Evolutionary conservation across 2,113 vertebrate species (phyloP).

Genomic region (Crotalus helleri): DNA sequence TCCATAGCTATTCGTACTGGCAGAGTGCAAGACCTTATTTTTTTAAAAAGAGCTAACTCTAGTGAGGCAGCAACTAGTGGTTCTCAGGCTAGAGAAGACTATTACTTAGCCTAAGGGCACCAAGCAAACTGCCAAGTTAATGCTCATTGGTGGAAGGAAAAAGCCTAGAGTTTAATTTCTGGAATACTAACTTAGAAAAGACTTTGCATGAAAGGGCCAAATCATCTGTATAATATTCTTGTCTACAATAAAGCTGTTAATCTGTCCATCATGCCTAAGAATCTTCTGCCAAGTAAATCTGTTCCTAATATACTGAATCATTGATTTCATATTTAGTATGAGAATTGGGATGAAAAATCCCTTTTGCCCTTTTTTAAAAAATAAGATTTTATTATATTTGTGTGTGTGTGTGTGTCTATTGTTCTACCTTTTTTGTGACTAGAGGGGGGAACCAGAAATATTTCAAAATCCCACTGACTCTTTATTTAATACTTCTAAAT

Average conservation of each 20-base stretch:
- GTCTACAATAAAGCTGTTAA: not conserved
- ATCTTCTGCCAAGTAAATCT: not conserved
- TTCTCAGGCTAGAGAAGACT: not conserved
- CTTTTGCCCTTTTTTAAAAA: not conserved
- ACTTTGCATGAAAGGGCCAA: not conserved
- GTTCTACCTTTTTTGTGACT: not conserved
- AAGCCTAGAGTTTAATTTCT: not conserved
- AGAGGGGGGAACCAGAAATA: not conserved
- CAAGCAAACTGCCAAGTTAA: not conserved
- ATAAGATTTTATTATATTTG: not conserved
- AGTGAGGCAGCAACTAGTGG: not conserved
- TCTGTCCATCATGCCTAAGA: not conserved
- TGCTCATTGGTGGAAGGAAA: not conserved
- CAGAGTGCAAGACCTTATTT: not conserved
- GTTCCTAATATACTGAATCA: not conserved
- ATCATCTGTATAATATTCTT: not conserved
- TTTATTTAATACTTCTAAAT: not conserved
- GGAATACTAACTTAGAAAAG: not conserved
- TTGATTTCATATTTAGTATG: not conserved
- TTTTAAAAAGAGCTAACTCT: not conserved
- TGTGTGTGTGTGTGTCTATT: too few relatives aligned
- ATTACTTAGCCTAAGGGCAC: not conserved
- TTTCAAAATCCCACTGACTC: not conserved
- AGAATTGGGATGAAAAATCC: not conserved
- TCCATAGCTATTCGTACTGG: not conserved